Percentiles rank a stretch among this genome's conserved stretches.
Conservation (phyloP, 2,797 vertebrate genomes). For the Eulemur albifrons region DNA sequence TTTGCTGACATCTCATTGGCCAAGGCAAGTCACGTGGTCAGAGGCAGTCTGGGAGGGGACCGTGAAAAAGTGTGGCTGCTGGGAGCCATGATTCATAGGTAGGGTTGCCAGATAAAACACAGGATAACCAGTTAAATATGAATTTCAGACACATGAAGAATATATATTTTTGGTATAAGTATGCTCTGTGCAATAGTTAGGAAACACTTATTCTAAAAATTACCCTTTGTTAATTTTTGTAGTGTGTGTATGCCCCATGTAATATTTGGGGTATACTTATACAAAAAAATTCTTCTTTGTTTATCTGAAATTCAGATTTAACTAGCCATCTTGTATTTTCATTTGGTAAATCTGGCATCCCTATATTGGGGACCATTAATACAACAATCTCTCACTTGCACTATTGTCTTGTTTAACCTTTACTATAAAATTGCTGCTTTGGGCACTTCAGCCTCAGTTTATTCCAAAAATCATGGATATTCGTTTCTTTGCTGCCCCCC, state of each 20-base stretch:
- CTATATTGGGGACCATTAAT: background rate
- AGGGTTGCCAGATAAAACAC: background rate
- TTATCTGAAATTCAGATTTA: background rate
- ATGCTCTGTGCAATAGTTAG: background rate
- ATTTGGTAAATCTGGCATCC: background rate
- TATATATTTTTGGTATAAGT: background rate
- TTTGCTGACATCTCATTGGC: background rate
- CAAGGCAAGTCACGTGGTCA: background rate
- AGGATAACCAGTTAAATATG: background rate
- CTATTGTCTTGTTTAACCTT: background rate
- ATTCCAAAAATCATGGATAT: background rate
- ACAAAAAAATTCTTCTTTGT: background rate
- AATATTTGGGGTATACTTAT: background rate
- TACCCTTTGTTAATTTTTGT: background rate
- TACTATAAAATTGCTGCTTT: background rate
- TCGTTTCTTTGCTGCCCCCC: background rate
- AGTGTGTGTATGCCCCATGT: fast-evolving
- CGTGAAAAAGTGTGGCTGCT: background rate
- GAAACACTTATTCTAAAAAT: background rate
- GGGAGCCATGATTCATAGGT: background rate
- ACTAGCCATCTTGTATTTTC: background rate
- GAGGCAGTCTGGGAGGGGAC: background rate
- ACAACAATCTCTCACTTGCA: background rate
- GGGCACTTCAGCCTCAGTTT: background rate
- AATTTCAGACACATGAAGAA: background rate